These are phyloP conservation scores for Protonemura montana DNA, from an alignment of 2,888 invertebrate species.

Conservation along the genomic window DNA sequence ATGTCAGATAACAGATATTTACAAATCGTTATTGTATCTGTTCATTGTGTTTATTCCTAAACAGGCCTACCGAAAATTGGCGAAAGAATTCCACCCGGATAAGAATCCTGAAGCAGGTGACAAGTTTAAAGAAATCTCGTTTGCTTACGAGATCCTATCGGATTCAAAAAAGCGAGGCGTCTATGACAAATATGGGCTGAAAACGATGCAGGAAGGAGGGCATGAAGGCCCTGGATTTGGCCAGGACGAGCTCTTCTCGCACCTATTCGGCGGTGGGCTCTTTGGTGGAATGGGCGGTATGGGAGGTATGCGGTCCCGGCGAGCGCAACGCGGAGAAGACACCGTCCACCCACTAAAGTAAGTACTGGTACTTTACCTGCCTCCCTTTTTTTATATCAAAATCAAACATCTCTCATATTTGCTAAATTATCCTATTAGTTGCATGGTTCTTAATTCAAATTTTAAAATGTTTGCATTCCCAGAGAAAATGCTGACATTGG, in stretches of 20 bases:
- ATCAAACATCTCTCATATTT: too few species aligned
- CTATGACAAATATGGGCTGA: constrained; percentile 87
- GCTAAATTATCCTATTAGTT: too few species aligned
- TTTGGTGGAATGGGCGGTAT: constrained; percentile 57
- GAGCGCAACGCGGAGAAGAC: constrained; percentile 77
- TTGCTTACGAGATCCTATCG: constrained; percentile 92
- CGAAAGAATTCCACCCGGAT: constrained; percentile 92
- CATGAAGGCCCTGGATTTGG: constrained; percentile 64
- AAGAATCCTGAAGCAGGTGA: constrained; percentile 91
- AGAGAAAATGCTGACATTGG: too few species aligned
- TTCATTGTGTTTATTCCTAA: constrained; percentile 54
- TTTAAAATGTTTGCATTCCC: too few species aligned
- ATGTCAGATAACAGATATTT: too few species aligned
- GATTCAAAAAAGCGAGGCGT: constrained; percentile 85
- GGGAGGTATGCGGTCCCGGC: constrained; percentile 57
- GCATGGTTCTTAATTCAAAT: too few species aligned
- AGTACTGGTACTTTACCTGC: constrained; percentile 51
- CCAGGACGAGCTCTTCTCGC: constrained; percentile 72
- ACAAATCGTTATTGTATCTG: too few species aligned
- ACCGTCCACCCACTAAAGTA: constrained; percentile 81
- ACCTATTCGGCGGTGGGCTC: constrained; percentile 66
- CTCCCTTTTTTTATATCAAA: too few species aligned
- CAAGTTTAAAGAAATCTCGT: constrained; percentile 95
- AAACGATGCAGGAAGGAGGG: constrained; percentile 85
- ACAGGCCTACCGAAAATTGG: constrained; percentile 89